Evolutionary conservation across 2,888 invertebrate species (phyloP).

Genomic region (Harpagoxenus sublaevis): DNA sequence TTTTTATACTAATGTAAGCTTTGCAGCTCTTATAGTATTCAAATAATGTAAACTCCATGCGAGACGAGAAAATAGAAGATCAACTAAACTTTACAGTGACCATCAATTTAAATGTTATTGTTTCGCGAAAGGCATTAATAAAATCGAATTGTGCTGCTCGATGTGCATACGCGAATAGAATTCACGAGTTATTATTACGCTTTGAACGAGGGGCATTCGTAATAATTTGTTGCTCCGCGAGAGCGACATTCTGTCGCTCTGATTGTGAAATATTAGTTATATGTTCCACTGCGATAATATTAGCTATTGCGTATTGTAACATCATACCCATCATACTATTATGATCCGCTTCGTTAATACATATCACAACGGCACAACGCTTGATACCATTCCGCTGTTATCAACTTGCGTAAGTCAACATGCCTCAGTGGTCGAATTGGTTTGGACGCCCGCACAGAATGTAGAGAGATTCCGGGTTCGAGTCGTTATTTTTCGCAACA

Average conservation of each 20-base stretch:
- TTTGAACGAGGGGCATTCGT: constrained; percentile 59
- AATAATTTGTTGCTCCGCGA: constrained; percentile 64
- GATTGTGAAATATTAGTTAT: constrained; percentile 59
- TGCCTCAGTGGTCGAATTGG: too few species aligned
- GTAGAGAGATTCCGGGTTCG: too few species aligned
- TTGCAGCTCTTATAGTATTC: constrained; percentile 50
- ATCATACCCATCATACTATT: constrained; percentile 46
- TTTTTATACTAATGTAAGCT: constrained; percentile 20
- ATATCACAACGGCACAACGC: constrained; percentile 11
- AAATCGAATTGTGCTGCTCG: constrained; percentile 50
- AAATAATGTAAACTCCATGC: constrained; percentile 41
- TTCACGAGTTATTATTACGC: constrained; percentile 68
- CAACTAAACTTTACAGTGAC: constrained; percentile 28
- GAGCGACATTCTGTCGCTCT: constrained; percentile 40
- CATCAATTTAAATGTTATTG: constrained; percentile 54
- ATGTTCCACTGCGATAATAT: constrained; percentile 57
- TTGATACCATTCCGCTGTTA: neutral
- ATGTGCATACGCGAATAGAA: constrained; percentile 58
- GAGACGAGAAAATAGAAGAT: constrained; percentile 2
- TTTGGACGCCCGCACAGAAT: too few species aligned
- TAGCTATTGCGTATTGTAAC: constrained; percentile 55
- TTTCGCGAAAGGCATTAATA: constrained; percentile 57
- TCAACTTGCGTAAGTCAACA: neutral
- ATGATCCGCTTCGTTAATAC: constrained; percentile 46
- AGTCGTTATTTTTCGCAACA: too few species aligned